Evolutionary conservation across 2,797 vertebrate genomes (phyloP).

Genomic region (Oreonectes daqikongensis): DNA sequence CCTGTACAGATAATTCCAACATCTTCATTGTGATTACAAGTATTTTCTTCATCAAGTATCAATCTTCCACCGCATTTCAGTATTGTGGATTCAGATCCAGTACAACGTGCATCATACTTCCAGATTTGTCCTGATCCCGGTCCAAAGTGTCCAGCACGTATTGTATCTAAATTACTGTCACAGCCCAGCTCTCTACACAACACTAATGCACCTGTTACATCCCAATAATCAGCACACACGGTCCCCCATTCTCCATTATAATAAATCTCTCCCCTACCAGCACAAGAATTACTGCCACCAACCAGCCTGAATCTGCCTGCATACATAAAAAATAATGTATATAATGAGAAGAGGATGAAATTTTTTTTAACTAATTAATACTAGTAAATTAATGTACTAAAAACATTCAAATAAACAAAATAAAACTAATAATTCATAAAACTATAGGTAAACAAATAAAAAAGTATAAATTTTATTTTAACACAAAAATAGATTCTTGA

Average conservation of each 20-base stretch:
- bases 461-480: no score
- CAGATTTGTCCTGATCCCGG: not conserved
- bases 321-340: not conserved
- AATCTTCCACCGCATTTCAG: slow-evolving; percentile 59
- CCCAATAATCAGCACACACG: not conserved
- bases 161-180: not conserved
- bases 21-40: slow-evolving; percentile 71
- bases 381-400: no score
- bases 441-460: no score
- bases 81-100: slow-evolving; percentile 31
- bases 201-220: not conserved
- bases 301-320: not conserved
- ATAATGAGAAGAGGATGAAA: no score
- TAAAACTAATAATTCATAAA: no score
- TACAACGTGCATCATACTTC: not conserved
- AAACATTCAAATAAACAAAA: no score
- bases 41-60: no score
- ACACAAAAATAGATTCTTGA: not conserved
- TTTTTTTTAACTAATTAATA: no score
- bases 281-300: not conserved
- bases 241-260: not conserved
- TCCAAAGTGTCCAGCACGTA: not conserved
- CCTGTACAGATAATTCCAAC: slow-evolving; percentile 59
- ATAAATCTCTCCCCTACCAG: not conserved
- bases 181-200: slow-evolving; percentile 4